These are phyloP conservation scores for Pipistrellus kuhlii DNA, from an alignment of 2,797 vertebrate species.

Conservation along the genomic window DNA sequence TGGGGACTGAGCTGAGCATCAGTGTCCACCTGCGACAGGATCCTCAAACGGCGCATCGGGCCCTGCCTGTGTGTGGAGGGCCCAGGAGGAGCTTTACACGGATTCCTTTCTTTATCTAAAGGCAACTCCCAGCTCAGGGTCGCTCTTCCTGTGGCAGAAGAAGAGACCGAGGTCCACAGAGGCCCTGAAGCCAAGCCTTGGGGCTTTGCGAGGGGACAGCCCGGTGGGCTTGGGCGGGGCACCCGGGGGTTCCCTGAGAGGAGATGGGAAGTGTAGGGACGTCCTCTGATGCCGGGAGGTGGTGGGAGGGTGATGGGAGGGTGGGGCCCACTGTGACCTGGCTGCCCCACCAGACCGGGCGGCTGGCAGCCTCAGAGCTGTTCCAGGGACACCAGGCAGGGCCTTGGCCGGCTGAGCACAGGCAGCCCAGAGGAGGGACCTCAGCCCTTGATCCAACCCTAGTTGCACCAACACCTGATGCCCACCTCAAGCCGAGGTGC, in stretches of 20 bases:
- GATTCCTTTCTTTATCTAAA: neutral
- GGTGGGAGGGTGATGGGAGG: fast-evolving
- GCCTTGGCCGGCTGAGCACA: neutral
- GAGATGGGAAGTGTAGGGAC: too few species aligned
- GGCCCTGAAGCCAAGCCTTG: neutral
- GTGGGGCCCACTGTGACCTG: fast-evolving
- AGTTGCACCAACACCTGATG: neutral
- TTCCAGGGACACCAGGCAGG: neutral
- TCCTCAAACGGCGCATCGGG: fast-evolving
- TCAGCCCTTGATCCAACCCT: neutral
- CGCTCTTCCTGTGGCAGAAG: neutral
- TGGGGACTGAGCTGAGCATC: fast-evolving
- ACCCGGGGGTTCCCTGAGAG: neutral
- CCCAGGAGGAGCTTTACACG: fast-evolving
- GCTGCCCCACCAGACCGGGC: neutral
- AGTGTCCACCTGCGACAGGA: fast-evolving
- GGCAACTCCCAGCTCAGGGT: neutral
- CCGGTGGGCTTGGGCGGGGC: neutral
- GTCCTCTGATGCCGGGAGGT: fast-evolving
- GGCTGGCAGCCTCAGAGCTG: neutral
- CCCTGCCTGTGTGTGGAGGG: fast-evolving
- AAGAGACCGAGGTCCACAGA: neutral
- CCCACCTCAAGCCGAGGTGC: too few species aligned
- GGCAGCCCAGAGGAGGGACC: neutral
- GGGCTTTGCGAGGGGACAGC: neutral